Evolutionary conservation across 2,888 invertebrate genomes (phyloP).

Genomic region (Sussaba pulchella): DNA sequence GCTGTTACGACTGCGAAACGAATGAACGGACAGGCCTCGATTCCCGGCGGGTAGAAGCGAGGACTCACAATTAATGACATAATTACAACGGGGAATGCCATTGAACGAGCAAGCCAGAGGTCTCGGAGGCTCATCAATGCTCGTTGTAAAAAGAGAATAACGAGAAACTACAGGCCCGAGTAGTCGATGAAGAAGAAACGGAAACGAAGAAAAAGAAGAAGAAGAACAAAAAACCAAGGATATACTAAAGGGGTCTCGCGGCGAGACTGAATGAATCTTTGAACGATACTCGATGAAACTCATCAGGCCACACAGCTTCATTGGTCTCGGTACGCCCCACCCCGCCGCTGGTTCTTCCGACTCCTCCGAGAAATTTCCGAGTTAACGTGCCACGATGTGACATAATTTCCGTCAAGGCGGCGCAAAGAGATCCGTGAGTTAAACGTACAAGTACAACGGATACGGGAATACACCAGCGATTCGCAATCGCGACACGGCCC

Average conservation of each 20-base stretch:
- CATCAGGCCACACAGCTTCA: constrained; percentile 58
- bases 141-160: constrained; percentile 40
- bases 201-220: constrained; percentile 52
- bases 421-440: constrained; percentile 18
- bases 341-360: constrained; percentile 19
- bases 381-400: constrained; percentile 65
- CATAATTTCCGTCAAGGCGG: constrained; percentile 60
- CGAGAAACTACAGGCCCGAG: constrained; percentile 23
- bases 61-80: constrained; percentile 66
- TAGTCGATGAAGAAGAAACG: constrained; percentile 47
- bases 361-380: constrained; percentile 55
- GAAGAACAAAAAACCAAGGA: constrained; percentile 51
- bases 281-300: constrained; percentile 64
- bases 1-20: constrained; percentile 4
- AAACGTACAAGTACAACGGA: constrained; percentile 36
- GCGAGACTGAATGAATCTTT: constrained; percentile 56
- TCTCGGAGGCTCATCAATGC: constrained; percentile 63
- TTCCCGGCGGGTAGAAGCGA: constrained; percentile 44
- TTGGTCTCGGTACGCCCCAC: constrained; percentile 17
- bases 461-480: constrained; percentile 70
- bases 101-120: constrained; percentile 58
- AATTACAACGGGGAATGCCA: constrained; percentile 65
- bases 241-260: constrained; percentile 28
- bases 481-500: constrained; percentile 81
- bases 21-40: constrained; percentile 38